A percentile compares a stretch with the other conserved stretches of the same genome.
These are phyloP conservation scores for Drosophila asahinai DNA, from an alignment of 1,140 invertebrate genomes.

Conservation along the genomic window DNA sequence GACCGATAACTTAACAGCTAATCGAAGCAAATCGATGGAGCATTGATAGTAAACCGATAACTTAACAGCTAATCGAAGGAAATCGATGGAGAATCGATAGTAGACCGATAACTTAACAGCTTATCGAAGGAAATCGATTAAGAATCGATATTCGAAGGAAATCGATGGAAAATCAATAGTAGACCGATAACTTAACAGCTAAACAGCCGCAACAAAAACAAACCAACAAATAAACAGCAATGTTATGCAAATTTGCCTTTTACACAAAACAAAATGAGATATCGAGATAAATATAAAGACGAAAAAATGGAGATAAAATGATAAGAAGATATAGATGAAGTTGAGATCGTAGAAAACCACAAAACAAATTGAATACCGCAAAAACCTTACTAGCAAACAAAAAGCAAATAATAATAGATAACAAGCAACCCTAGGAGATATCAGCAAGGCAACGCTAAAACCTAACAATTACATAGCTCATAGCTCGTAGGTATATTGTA, in stretches of 20 bases:
- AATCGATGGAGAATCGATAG: not conserved
- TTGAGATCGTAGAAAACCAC: slow-evolving; percentile 39
- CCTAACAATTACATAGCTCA: slow-evolving; percentile 62
- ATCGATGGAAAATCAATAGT: not conserved
- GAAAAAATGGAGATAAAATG: slow-evolving; percentile 17
- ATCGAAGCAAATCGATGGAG: not conserved
- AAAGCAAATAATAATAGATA: slow-evolving; percentile 63
- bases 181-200: slow-evolving; percentile 23
- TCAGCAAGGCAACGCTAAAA: slow-evolving; percentile 61
- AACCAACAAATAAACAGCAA: slow-evolving; percentile 43
- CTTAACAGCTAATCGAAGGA: not conserved
- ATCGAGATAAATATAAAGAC: not conserved
- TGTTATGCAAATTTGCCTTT: slow-evolving; percentile 73
- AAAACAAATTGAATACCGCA: slow-evolving; percentile 70
- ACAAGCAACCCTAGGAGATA: slow-evolving; percentile 41
- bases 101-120: slow-evolving; percentile 21
- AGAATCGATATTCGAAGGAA: not conserved
- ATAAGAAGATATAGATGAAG: slow-evolving; percentile 22
- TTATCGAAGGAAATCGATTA: no score
- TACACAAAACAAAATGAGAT: slow-evolving; percentile 55
- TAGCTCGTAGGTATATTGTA: slow-evolving; percentile 40
- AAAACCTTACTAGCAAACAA: slow-evolving; percentile 79
- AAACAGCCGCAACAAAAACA: slow-evolving; percentile 15
- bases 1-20: no score
- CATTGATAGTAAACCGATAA: slow-evolving; percentile 13